Conservation (phyloP, 2,888 invertebrate species). For the Helleia helle region DNA sequence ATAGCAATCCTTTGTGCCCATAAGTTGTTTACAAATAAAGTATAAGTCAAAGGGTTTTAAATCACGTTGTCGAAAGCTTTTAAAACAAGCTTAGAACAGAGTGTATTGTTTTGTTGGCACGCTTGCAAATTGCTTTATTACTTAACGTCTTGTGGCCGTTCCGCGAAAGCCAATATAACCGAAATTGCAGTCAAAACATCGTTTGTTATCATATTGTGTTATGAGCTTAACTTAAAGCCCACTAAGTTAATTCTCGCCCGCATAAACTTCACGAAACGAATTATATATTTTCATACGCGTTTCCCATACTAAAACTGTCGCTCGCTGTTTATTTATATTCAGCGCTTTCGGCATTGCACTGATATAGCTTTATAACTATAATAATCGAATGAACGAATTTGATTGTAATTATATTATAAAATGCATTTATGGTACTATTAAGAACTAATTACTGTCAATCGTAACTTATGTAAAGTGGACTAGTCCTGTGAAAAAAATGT, state of each 20-base stretch:
- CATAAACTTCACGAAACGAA: neutral
- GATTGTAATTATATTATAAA: constrained; percentile 48
- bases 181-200: constrained; percentile 65
- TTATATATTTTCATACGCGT: constrained; percentile 14
- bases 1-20: constrained; percentile 58
- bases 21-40: constrained; percentile 68
- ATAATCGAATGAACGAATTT: neutral
- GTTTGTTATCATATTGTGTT: constrained; percentile 43
- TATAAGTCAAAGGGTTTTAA: constrained; percentile 70
- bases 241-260: constrained; percentile 5
- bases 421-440: constrained; percentile 53
- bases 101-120: constrained; percentile 66
- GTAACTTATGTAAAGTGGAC: constrained; percentile 54
- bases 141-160: constrained; percentile 43
- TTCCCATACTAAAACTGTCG: constrained; percentile 23
- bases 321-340: constrained; percentile 18
- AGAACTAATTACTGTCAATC: constrained; percentile 64
- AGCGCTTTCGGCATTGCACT: constrained; percentile 9
- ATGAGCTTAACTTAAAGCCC: neutral
- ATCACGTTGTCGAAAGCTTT: constrained; percentile 71
- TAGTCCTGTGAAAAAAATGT: constrained; percentile 48
- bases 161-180: constrained; percentile 62
- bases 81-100: constrained; percentile 67
- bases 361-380: constrained; percentile 6
- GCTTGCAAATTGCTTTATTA: constrained; percentile 71